A percentile compares a stretch with the other conserved stretches of the same genome.
Evolutionary conservation across 2,113 vertebrate genomes (phyloP).

Genomic region (Chrysochloris asiatica): DNA sequence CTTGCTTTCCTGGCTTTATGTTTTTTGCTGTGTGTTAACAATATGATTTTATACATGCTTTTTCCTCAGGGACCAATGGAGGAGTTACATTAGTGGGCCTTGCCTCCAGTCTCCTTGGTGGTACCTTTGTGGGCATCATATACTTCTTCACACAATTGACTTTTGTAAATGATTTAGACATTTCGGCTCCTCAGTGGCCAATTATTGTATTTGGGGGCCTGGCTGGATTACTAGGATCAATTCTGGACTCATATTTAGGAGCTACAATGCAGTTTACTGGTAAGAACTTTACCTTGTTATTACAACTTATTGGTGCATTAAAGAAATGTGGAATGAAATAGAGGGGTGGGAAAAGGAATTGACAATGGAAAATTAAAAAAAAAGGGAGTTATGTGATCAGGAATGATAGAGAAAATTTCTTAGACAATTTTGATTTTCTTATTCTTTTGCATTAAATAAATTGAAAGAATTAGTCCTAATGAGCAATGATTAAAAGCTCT

Average conservation of each 20-base stretch:
- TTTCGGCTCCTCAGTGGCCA: slow-evolving; percentile 95
- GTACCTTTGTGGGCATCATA: slow-evolving; percentile 88
- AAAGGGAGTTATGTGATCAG: background rate
- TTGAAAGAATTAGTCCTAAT: background rate
- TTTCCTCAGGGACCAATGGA: slow-evolving; percentile 94
- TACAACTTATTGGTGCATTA: background rate
- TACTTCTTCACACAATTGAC: slow-evolving; percentile 92
- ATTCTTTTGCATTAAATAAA: slow-evolving; percentile 21
- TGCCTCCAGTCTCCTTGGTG: slow-evolving; percentile 92
- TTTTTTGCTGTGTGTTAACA: slow-evolving; percentile 30
- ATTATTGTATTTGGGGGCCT: slow-evolving; percentile 89
- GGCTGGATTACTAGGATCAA: slow-evolving; percentile 94
- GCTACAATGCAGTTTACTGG: slow-evolving; percentile 97
- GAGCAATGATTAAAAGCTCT: background rate
- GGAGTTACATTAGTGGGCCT: slow-evolving; percentile 92
- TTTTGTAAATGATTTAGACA: slow-evolving; percentile 89
- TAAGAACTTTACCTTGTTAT: slow-evolving; percentile 75
- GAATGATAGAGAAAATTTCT: background rate
- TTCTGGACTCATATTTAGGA: slow-evolving; percentile 95
- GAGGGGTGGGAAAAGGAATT: background rate
- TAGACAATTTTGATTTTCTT: slow-evolving; percentile 1
- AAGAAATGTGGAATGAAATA: slow-evolving; percentile 40
- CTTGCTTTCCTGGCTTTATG: slow-evolving; percentile 20
- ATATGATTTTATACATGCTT: background rate
- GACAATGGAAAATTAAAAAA: slow-evolving; percentile 16